These are phyloP conservation scores for Neodon shergylaensis DNA, from an alignment of 2,113 vertebrate species.

Conservation along the genomic window DNA sequence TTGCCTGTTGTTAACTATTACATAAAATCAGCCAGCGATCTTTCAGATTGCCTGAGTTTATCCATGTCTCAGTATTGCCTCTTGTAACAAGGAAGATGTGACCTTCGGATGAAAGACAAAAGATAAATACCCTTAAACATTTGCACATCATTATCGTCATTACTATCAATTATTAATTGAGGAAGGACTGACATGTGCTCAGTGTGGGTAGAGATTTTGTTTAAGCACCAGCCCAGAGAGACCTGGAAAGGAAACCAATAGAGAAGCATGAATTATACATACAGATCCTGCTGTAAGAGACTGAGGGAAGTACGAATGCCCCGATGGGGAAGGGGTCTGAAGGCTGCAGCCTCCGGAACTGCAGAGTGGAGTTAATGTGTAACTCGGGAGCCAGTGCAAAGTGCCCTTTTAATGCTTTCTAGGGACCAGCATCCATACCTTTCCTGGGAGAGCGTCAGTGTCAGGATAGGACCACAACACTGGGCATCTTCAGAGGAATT, in stretches of 20 bases:
- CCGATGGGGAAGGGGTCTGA: neutral
- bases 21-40: neutral
- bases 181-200: constrained; percentile 51
- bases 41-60: neutral
- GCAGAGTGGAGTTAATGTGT: neutral
- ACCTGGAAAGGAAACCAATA: constrained; percentile 71
- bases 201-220: constrained; percentile 69
- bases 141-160: constrained; percentile 39
- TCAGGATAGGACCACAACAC: neutral
- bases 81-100: neutral
- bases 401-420: neutral
- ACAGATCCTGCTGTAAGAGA: constrained; percentile 70
- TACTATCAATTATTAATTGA: constrained; percentile 74
- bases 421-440: neutral
- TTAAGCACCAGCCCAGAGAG: constrained; percentile 72
- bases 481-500: neutral
- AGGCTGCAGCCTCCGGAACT: constrained; percentile 36
- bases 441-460: neutral
- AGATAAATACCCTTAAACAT: constrained; percentile 53
- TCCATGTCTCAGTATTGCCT: neutral
- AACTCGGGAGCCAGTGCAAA: neutral
- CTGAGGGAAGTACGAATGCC: neutral
- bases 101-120: constrained; percentile 36
- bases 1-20: neutral
- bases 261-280: constrained; percentile 80